A percentile compares a stretch with the other conserved stretches of the same genome.
These are phyloP conservation scores for Epizoanthus rinbou DNA, from an alignment of 92 coral and sea anemone species.

Conservation along the genomic window DNA sequence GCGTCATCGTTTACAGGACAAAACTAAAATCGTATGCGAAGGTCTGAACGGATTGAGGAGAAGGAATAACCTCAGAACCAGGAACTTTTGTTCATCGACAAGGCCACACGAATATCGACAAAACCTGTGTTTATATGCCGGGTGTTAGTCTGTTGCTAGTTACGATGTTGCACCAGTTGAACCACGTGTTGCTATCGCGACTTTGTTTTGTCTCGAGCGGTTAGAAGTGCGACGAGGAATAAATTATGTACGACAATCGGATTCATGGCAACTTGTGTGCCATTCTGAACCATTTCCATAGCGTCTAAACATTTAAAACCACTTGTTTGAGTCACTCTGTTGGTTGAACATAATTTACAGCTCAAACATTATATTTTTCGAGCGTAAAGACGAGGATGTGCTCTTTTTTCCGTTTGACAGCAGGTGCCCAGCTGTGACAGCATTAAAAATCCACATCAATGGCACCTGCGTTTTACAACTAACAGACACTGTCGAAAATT, in stretches of 20 bases:
- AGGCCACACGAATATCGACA: too few species aligned
- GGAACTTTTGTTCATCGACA: too few species aligned
- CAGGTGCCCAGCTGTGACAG: neutral
- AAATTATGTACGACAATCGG: conserved; percentile 6
- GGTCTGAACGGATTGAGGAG: too few species aligned
- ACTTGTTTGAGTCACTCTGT: neutral
- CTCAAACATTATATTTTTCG: neutral
- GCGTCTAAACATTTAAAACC: conserved; percentile 9
- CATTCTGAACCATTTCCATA: neutral
- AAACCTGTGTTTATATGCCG: too few species aligned
- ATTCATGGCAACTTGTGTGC: neutral
- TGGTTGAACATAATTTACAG: conserved; percentile 1
- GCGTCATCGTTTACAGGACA: too few species aligned
- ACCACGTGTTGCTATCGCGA: conserved; percentile 28
- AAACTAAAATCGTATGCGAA: too few species aligned
- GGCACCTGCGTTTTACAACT: conserved; percentile 14
- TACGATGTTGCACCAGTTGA: neutral
- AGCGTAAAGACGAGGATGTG: neutral
- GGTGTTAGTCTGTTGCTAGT: too few species aligned
- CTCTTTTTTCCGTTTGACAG: neutral
- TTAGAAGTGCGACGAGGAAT: neutral
- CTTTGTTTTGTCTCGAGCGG: conserved; percentile 30
- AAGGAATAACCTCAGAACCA: too few species aligned
- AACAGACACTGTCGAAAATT: neutral
- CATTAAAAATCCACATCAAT: neutral